These are phyloP conservation scores for Hermaeophaga mercurialis DNA, from an alignment of 2,888 invertebrate species.

Conservation along the genomic window DNA sequence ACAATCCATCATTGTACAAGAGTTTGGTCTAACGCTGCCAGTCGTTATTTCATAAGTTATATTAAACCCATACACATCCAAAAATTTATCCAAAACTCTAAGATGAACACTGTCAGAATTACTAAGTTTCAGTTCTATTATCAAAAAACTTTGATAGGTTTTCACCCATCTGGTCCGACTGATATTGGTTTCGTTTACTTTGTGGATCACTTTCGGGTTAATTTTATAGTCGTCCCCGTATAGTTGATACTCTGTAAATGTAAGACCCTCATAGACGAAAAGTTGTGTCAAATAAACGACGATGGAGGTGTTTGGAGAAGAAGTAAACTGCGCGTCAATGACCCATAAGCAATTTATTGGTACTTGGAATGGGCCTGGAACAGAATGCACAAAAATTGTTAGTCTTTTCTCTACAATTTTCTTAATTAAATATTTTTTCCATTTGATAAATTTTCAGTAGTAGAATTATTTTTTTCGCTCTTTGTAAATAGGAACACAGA, in stretches of 20 bases:
- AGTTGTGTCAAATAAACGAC: slow-evolving; percentile 87
- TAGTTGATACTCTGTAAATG: slow-evolving; percentile 49
- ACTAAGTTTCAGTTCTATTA: slow-evolving; percentile 76
- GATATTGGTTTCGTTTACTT: slow-evolving; percentile 72
- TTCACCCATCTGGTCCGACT: slow-evolving; percentile 68
- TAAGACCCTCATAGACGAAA: slow-evolving; percentile 72
- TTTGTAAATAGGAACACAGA: too few species aligned
- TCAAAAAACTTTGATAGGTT: slow-evolving; percentile 74
- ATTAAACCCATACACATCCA: slow-evolving; percentile 91
- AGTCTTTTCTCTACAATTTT: too few species aligned
- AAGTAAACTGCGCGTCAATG: slow-evolving; percentile 72
- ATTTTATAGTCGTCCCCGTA: slow-evolving; percentile 48
- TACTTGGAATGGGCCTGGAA: slow-evolving; percentile 83
- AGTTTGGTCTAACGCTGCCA: slow-evolving; percentile 61
- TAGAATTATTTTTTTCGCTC: too few species aligned
- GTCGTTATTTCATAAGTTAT: slow-evolving; percentile 83
- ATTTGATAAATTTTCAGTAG: too few species aligned
- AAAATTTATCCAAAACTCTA: slow-evolving; percentile 76
- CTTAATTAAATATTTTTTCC: too few species aligned
- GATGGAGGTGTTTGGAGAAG: slow-evolving; percentile 68
- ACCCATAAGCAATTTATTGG: slow-evolving; percentile 86
- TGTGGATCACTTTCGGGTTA: slow-evolving; percentile 66
- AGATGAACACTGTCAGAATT: slow-evolving; percentile 81
- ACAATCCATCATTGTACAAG: slow-evolving; percentile 82
- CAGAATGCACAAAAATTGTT: too few species aligned